A percentile compares a stretch with the other conserved stretches of the same genome.
Conservation (phyloP, 2,888 invertebrate species). For the Microctonus brassicae region DNA sequence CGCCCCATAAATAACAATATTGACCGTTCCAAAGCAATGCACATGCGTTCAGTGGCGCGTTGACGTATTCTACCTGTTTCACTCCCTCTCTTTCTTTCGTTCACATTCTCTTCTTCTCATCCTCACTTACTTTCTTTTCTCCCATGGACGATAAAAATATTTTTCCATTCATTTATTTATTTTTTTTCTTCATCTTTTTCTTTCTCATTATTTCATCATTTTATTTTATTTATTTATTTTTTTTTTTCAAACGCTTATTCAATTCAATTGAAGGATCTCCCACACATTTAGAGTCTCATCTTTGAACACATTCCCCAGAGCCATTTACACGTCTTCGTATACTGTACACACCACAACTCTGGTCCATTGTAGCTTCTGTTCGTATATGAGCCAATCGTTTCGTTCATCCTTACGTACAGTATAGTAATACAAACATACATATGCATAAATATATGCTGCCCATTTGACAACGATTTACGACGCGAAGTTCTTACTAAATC, state of each 20-base stretch:
- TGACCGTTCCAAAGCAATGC: slow-evolving; percentile 50
- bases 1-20: slow-evolving; percentile 61
- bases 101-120: slow-evolving; percentile 36
- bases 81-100: slow-evolving; percentile 26
- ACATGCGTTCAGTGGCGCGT: slow-evolving; percentile 33
- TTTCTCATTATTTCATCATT: slow-evolving; percentile 12
- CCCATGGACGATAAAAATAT: slow-evolving; percentile 11
- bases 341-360: slow-evolving; percentile 21
- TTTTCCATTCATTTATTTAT: slow-evolving; percentile 21
- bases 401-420: slow-evolving; percentile 41
- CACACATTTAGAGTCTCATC: slow-evolving; percentile 16
- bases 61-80: slow-evolving; percentile 28
- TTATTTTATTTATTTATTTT: background rate
- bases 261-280: background rate
- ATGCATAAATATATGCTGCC: slow-evolving; percentile 32
- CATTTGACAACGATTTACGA: slow-evolving; percentile 59
- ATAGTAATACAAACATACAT: slow-evolving; percentile 1
- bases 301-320: background rate
- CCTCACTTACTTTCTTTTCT: slow-evolving; percentile 34
- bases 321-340: slow-evolving; percentile 15
- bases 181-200: slow-evolving; percentile 23
- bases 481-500: slow-evolving; percentile 61
- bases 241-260: background rate
- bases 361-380: slow-evolving; percentile 35
- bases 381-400: slow-evolving; percentile 39